Base-by-base conservation (phyloP, 2,797 vertebrate genomes). In the Hylomyscus alleni region DNA sequence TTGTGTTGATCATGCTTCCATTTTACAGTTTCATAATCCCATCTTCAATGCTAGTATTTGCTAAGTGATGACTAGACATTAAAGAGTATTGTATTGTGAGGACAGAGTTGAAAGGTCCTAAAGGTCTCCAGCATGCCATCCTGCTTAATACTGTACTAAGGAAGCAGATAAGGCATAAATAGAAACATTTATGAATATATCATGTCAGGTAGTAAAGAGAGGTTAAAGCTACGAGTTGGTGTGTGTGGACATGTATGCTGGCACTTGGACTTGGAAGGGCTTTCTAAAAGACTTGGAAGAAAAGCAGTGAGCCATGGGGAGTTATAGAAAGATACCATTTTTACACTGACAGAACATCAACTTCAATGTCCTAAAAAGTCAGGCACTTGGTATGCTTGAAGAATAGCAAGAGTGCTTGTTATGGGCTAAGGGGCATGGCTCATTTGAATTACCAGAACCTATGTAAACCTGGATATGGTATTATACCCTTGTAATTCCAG, bases 21-120 rank as follows among this genome's bases (percentile, higher is more conserved):
- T 3, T 50, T 72, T 15, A 52, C 29, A 15, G 44, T 20, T 77
- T 93, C 58, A 80, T 24, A 72, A 11, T 88, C 72, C 50, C 80
- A 31, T 90, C 47, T 80, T 94, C 29, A 76, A 76, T 84, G 62
- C 26, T 20, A 69, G 65, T 52, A 81, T 72, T 84, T 80, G 58
- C 31, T 44, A 62, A 50, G 60, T 29, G 87, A n/a, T 44, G 29
- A 85, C 2, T 75, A 87, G 56, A 52, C 69, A 6, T 34, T 2
- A 52, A 47, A 31, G 24, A 47, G 15, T 72, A 0, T 62, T 69
- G 44, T 72, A n/a, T 58, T 86, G 15, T 67, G 29, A 83, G 29
- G 34, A 82, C 1, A 9, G 12, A 89, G 8, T 3, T 5, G 12
- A 87, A 93, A 50, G 56, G 80, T 6, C 26, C 4, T 77, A 44